Evolutionary conservation across 2,888 invertebrate genomes (phyloP), one percentile per base, ranked within the genome.

Genomic region (Pemphredon lugubris): DNA sequence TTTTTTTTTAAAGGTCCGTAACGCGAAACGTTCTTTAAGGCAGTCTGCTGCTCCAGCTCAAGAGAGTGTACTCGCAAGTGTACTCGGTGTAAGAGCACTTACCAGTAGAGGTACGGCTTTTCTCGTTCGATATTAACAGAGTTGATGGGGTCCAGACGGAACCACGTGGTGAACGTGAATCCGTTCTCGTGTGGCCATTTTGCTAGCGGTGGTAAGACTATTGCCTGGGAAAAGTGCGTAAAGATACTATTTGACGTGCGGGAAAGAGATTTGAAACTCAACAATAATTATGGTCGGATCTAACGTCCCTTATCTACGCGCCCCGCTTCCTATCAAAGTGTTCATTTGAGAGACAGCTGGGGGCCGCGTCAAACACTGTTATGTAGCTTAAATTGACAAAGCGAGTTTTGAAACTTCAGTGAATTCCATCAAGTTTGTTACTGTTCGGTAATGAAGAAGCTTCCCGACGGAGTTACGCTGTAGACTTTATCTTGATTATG

Each of bases 141-240:
- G 92, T 98, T 98, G 91, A 98, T 96, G 87, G 98, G 98, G 92
- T 99, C 99, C 89, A 99, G 93, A 73, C 99, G 94, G 91, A 99
- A 97, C 99, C 99, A 99, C 84, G 98, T 98, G 85, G 98, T 97
- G 91, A 99, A 99, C 57, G 99, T 99, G 94, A 99, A 99, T 67
- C 99, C 99, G 91, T 95, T 98, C 91, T 99, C 98, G 91, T 99
- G 97, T 34, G 99, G 99, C 98, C 99, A 99, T 90, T 97, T 95
- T 74, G 98, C 97, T 88, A 99, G 92, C 14, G 99, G 99, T 55
- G 99, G 99, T 86, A 99, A 92, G 45, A 98, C 97, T 86, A 99
- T 94, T 69, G 98, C 98, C 98, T 98, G 92, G 2, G 92, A 92
- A 86, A 87, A 83, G 40, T 14, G 2, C 4, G 16, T 16, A 4